phyloP scores from a whole-genome alignment of 2,888 invertebrate genomes.

The Poecilobothrus nobilitatus region DNA sequence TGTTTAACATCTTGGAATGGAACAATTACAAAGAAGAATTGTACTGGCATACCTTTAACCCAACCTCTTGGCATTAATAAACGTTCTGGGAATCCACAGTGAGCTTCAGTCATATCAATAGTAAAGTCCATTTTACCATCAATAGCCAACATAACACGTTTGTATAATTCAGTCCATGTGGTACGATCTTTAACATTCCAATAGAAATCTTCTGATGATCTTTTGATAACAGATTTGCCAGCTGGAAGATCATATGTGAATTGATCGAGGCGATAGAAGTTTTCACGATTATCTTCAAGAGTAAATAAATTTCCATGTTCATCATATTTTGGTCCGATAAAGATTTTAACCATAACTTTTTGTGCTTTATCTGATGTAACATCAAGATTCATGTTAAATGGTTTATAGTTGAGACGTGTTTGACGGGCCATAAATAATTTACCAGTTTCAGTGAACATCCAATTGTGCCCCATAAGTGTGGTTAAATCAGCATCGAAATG shows the following conservation, averaged over 20 bases:
- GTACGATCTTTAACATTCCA: constrained; percentile 52
- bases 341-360: constrained; percentile 55
- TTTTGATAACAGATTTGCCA: constrained; percentile 43
- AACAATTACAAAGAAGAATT: constrained; percentile 52
- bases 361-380: constrained; percentile 52
- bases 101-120: constrained; percentile 44
- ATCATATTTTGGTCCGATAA: constrained; percentile 63
- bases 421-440: constrained; percentile 53
- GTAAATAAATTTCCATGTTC: constrained; percentile 45
- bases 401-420: constrained; percentile 61
- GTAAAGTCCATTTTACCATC: constrained; percentile 44
- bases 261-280: constrained; percentile 58
- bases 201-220: constrained; percentile 33
- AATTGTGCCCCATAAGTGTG: constrained; percentile 35
- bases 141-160: constrained; percentile 45
- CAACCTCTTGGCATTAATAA: constrained; percentile 57
- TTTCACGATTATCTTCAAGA: constrained; percentile 50
- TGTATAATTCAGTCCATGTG: constrained; percentile 42
- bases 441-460: constrained; percentile 34
- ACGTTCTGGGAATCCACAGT: constrained; percentile 54
- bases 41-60: constrained; percentile 53
- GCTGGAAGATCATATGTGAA: constrained; percentile 52
- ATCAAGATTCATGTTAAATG: constrained; percentile 53
- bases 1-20: constrained; percentile 41
- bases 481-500: constrained; percentile 54